Evolutionary conservation across 2,888 invertebrate genomes (phyloP).

Genomic region (Cheilosia grossa): DNA sequence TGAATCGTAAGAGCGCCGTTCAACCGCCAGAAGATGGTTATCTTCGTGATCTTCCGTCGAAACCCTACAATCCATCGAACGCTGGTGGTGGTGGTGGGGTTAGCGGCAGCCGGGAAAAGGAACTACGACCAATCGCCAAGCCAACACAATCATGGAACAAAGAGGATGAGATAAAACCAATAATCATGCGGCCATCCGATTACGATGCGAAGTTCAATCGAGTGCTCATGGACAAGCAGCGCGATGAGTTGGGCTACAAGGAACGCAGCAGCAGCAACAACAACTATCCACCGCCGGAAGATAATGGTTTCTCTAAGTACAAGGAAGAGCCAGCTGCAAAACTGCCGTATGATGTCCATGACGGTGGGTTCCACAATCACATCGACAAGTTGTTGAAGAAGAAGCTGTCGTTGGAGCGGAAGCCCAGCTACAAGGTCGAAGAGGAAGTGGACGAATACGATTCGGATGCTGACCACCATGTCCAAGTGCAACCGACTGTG

Average conservation of each 20-base stretch:
- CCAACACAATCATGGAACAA: conserved; percentile 78
- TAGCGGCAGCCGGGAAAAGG: conserved; percentile 75
- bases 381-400: conserved; percentile 80
- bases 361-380: conserved; percentile 81
- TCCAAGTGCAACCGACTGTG: conserved; percentile 59
- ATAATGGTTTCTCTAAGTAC: conserved; percentile 71
- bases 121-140: conserved; percentile 60
- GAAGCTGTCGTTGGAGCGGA: conserved; percentile 77
- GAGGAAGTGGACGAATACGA: conserved; percentile 79
- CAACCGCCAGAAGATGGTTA: conserved; percentile 82
- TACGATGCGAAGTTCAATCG: conserved; percentile 82
- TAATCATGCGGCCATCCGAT: conserved; percentile 82
- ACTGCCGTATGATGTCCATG: conserved; percentile 75
- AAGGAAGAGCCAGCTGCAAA: conserved; percentile 64
- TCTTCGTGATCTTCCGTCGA: conserved; percentile 81
- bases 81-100: conserved; percentile 25
- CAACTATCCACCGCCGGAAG: conserved; percentile 67
- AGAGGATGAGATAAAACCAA: conserved; percentile 83
- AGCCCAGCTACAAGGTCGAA: conserved; percentile 75
- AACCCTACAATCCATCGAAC: conserved; percentile 80
- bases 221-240: conserved; percentile 78
- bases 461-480: conserved; percentile 78
- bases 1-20: conserved; percentile 81
- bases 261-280: conserved; percentile 72
- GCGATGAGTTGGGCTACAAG: conserved; percentile 77